phyloP scores from a whole-genome alignment of 1,140 invertebrate genomes.

The Neelides sp. region DNA sequence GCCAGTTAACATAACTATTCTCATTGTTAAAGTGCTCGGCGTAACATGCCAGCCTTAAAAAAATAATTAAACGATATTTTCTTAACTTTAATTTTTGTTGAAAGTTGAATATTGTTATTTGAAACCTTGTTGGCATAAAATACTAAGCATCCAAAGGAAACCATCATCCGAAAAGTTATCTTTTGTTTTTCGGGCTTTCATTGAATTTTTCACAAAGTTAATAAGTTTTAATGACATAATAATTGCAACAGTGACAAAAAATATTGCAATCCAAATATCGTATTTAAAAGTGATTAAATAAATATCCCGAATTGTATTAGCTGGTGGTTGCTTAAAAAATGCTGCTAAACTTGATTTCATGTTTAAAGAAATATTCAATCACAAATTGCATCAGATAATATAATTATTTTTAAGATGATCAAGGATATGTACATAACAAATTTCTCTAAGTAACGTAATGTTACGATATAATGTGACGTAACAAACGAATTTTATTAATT shows the following conservation, averaged over 20 bases:
- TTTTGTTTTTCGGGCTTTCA: background rate
- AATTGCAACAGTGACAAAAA: slow-evolving; percentile 12
- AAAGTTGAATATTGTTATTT: no score
- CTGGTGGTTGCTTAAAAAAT: slow-evolving; percentile 39
- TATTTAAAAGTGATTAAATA: slow-evolving; percentile 13
- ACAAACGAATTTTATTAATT: no score
- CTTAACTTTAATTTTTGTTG: background rate
- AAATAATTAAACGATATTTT: background rate
- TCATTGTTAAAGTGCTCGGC: slow-evolving; percentile 7
- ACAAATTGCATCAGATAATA: no score
- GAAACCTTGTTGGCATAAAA: slow-evolving; percentile 22
- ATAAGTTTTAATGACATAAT: slow-evolving; percentile 1
- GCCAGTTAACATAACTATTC: slow-evolving; percentile 20
- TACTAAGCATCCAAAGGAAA: slow-evolving; percentile 8
- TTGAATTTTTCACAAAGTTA: background rate
- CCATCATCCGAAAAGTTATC: slow-evolving; percentile 1
- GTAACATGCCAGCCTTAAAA: slow-evolving; percentile 24
- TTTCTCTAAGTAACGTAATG: no score
- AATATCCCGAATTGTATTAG: slow-evolving; percentile 39
- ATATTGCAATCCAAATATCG: slow-evolving; percentile 13
- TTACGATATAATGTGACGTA: no score
- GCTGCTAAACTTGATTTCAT: slow-evolving; percentile 31
- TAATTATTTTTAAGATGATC: no score
- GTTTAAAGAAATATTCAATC: no score
- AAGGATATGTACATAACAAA: no score